A percentile compares a stretch with the other conserved stretches of the same genome.
Evolutionary conservation across 1,140 invertebrate genomes (phyloP).

Genomic region (Cydia strobilella): DNA sequence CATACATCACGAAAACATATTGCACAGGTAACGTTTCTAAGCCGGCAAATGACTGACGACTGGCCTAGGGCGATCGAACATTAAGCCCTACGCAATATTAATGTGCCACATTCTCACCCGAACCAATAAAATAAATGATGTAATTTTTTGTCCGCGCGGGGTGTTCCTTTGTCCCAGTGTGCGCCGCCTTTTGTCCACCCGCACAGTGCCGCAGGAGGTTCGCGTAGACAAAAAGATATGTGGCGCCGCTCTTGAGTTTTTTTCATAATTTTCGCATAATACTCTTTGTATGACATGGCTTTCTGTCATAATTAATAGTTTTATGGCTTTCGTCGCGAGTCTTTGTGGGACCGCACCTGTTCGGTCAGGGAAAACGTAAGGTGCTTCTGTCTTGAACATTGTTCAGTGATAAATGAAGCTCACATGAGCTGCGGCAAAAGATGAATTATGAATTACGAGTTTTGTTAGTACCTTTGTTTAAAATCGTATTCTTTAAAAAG

Average conservation of each 20-base stretch:
- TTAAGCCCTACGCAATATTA: conserved; percentile 76
- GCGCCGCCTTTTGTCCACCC: conserved; percentile 51
- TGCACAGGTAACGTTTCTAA: conserved; percentile 57
- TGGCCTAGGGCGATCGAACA: conserved; percentile 70
- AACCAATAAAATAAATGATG: conserved; percentile 79
- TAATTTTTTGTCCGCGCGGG: conserved; percentile 76
- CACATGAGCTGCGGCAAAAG: neutral
- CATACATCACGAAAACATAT: conserved; percentile 34
- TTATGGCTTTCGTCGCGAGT: conserved; percentile 69
- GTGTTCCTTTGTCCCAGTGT: conserved; percentile 67
- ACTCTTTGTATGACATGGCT: conserved; percentile 55
- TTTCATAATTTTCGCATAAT: conserved; percentile 42
- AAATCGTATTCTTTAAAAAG: neutral
- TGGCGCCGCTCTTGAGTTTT: conserved; percentile 69
- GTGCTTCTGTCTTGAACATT: conserved; percentile 68
- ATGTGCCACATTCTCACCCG: conserved; percentile 75
- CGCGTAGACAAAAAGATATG: conserved; percentile 69
- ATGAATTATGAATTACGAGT: conserved; percentile 22
- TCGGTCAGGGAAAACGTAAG: conserved; percentile 49
- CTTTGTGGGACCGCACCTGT: conserved; percentile 67
- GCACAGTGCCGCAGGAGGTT: conserved; percentile 61
- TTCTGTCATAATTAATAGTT: conserved; percentile 78
- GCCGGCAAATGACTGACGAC: conserved; percentile 65
- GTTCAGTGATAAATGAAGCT: conserved; percentile 17
- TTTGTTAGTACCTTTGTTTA: neutral